Evolutionary conservation across 2,888 invertebrate genomes (phyloP), one percentile per base, ranked within the genome.

Genomic region (Frankliniella fusca): DNA sequence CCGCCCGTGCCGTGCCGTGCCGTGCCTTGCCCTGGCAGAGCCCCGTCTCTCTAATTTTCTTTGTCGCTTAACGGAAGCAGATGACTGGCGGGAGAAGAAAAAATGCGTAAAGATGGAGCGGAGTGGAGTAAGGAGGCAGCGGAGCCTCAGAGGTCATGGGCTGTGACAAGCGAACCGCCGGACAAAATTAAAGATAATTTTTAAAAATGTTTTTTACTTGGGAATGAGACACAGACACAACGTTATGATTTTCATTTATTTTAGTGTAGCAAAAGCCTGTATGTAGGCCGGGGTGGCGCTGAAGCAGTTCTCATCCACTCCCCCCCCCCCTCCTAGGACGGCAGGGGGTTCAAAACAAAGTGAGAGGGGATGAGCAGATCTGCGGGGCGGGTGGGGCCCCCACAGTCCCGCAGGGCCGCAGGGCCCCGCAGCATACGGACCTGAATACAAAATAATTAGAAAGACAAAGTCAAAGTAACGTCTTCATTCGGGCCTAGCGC

Each of bases 401-500:
- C 12, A 50, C 10, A 12, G 50, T 9, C 50, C 10, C 10, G 10
- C 50, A 50, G 50, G 70, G 20, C 70, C 23, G 23, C n/a, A 23
- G 70, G 70, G 65, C n/a, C n/a, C n/a, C n/a, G 54, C 18, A 20
- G 54, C 23, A 23, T 23, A n/a, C 23, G 70, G 70, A 76, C 70
- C 27, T 76, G 70, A 76, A 76, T 76, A 23, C 70, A 27, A 76
- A 27, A 76, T 76, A 76, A 76, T 76, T 76, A 76, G 61, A 61
- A 61, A 61, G 61, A 61, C 61, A 61, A 61, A 61, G 61, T 61
- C 70, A 76, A 76, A 76, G 70, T 76, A 76, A 76, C 70, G 70
- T 76, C 70, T 76, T 76, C 11, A 23, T 76, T 76, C 70, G 70
- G 0, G 8, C 54, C 18, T 20, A 20, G 54, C 15, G 54, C 18